Evolutionary conservation across 2,113 vertebrate species (phyloP).

Genomic region (Pituophis catenifer): DNA sequence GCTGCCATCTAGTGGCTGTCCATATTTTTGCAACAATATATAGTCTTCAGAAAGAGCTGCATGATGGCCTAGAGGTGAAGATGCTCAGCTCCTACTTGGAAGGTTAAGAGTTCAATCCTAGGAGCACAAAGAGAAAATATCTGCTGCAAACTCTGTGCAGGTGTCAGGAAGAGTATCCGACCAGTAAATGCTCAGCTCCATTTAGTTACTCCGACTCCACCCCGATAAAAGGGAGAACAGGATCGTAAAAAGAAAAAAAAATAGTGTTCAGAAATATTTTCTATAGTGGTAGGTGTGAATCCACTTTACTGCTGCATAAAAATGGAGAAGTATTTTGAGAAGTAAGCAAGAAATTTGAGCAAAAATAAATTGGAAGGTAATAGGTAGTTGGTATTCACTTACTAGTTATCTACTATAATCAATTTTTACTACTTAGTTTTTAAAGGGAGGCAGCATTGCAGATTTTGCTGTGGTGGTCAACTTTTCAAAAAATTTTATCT

Average conservation of each 20-base stretch:
- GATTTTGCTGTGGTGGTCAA: not conserved
- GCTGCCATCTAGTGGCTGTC: not conserved
- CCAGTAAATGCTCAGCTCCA: not conserved
- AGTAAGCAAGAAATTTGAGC: not conserved
- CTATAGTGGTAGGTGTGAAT: not conserved
- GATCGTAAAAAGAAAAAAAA: not conserved
- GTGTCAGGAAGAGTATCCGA: not conserved
- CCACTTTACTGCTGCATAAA: not conserved
- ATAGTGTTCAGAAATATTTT: not conserved
- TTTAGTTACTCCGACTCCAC: not conserved
- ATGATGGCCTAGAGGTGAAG: not conserved
- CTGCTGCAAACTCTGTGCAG: not conserved
- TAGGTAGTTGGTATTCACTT: not conserved
- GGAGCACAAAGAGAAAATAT: not conserved
- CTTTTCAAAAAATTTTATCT: not conserved
- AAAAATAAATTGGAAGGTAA: not conserved
- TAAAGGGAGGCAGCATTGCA: not conserved
- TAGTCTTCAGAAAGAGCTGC: no score
- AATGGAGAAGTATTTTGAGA: not conserved
- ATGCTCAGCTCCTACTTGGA: not conserved
- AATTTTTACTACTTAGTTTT: no score
- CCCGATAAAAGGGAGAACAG: not conserved
- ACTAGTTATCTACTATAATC: not conserved
- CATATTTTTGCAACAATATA: not conserved
- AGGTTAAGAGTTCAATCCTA: not conserved